phyloP scores from a whole-genome alignment of 2,888 invertebrate species.

The Acanthococcus lagerstroemiae region DNA sequence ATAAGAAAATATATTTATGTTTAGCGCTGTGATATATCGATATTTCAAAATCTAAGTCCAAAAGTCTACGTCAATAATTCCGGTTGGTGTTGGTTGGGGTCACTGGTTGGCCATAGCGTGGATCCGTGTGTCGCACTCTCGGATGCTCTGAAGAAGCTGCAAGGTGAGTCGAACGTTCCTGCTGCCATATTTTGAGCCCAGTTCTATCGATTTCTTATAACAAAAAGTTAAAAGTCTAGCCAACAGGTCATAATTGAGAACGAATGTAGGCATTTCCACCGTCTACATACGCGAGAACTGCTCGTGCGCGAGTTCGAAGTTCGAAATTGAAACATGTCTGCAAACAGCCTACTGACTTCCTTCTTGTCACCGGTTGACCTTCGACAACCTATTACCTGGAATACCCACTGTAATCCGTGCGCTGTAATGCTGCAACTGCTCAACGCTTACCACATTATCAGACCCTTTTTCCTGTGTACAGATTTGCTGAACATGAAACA shows the following conservation, averaged over 20 bases:
- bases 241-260: too few species aligned
- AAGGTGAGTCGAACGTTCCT: too few species aligned
- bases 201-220: too few species aligned
- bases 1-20: too few species aligned
- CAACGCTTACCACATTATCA: background rate
- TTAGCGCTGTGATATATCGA: constrained; percentile 24
- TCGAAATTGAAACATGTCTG: too few species aligned
- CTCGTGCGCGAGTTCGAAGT: too few species aligned
- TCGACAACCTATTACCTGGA: too few species aligned
- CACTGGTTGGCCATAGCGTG: constrained; percentile 59
- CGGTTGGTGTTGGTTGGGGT: constrained; percentile 78
- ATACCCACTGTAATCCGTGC: background rate
- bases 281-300: too few species aligned
- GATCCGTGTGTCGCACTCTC: constrained; percentile 57
- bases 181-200: too few species aligned
- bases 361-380: too few species aligned
- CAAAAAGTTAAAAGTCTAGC: too few species aligned
- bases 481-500: constrained; percentile 47
- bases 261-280: background rate
- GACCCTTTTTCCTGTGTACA: constrained; percentile 42
- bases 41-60: constrained; percentile 11
- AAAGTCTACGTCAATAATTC: constrained; percentile 20
- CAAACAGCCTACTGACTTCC: too few species aligned
- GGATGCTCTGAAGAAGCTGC: constrained; percentile 63
- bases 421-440: background rate